Base-by-base conservation (phyloP, 2,113 vertebrate species). In the Marcusenius ussheri region DNA sequence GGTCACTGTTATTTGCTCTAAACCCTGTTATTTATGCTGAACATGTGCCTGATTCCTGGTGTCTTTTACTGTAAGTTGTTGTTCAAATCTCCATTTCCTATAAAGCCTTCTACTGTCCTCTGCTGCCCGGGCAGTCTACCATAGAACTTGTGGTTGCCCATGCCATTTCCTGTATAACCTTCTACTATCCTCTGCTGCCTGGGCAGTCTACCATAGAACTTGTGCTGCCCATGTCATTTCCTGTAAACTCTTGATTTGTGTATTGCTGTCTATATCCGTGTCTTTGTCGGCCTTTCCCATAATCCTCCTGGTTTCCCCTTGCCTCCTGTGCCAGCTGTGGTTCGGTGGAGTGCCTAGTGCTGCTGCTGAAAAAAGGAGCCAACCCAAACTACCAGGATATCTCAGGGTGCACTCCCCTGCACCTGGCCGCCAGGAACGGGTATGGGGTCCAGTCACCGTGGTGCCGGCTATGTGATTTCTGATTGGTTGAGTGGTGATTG, bases 351-450 rank as follows among this genome's bases (percentile, higher is more conserved):
- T 99, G 98, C 93, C 95, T 99, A 91, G 95, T 99, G 91, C 93
- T 99, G 0, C 94, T 99, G 91, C 93, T 99, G 93, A 99, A 98
- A 94, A 98, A 96, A 94, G 98, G 98, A 92, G 98, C 98, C 91
- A 98, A 98, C 91, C 98, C 98, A 85, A 99, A 99, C 93, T 99
- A 99, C 93, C 98, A 99, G 93, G 98, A 99, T 93, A 99, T 99
- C 94, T 99, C 98, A 13, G 98, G 98, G 90, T 99, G 98, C 87
- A 99, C 98, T 5, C 98, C 98, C 42, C 97, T 99, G 87, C 98
- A 99, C 93, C 95, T 99, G 89, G 98, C 98, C 91, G 98, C 98
- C 49, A 96, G 98, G 93, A 99, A 99, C 90, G 98, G 98, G 98
- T 99, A 97, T 91, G 93, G 74, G 17, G 88, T 15, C 35, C n/a